Conservation (phyloP, 2,113 vertebrate species). For the Proteles cristata region DNA sequence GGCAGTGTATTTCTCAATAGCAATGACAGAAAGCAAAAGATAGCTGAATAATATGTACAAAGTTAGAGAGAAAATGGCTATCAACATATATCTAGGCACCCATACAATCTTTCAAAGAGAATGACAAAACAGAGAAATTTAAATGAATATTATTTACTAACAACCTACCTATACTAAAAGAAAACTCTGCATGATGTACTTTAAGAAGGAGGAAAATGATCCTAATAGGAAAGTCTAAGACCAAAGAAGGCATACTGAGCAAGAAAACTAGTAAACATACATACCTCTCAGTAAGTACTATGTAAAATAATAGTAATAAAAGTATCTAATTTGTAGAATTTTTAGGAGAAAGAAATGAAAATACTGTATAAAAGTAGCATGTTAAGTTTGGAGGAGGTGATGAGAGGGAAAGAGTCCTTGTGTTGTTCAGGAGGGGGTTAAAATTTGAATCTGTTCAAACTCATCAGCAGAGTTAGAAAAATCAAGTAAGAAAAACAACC, state of each 20-base stretch:
- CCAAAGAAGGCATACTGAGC: neutral
- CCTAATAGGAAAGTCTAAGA: neutral
- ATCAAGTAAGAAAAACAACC: neutral
- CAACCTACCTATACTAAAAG: neutral
- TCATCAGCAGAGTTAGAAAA: conserved; percentile 8
- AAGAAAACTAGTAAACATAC: neutral
- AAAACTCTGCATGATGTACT: neutral
- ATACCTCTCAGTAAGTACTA: conserved; percentile 17
- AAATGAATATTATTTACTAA: neutral
- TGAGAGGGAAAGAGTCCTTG: neutral
- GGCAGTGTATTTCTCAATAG: neutral
- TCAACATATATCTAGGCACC: neutral
- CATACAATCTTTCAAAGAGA: neutral
- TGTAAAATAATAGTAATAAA: conserved; percentile 18
- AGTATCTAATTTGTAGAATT: neutral
- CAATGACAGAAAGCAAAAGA: conserved; percentile 1
- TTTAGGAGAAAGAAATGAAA: neutral
- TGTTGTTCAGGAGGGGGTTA: neutral
- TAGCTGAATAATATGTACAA: neutral
- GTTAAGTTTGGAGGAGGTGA: neutral
- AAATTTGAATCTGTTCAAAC: conserved; percentile 45
- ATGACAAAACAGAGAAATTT: conserved; percentile 30
- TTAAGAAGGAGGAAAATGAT: neutral
- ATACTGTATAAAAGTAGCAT: conserved; percentile 10
- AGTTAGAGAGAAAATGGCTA: neutral